Base-by-base conservation (phyloP, 2,113 vertebrate genomes). In the Riparia riparia region DNA sequence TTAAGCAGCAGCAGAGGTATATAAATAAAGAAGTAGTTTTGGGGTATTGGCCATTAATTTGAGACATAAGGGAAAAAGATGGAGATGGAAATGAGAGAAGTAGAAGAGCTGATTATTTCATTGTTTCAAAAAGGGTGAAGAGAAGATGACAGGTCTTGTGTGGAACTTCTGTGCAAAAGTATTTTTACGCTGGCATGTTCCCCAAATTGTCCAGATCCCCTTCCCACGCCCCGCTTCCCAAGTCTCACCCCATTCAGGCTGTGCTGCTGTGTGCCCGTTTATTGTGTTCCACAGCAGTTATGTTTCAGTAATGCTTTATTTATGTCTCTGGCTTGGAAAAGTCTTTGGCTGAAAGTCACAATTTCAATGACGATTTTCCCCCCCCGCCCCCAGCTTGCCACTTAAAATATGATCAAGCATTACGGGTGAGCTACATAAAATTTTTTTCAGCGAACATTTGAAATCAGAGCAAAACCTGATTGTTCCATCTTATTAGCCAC, bases 391-490 rank as follows among this genome's bases (percentile, higher is more conserved):
- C 78, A 88, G 31, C 74, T 91, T 28, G 17, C 82, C 74, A 54
- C 77, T 94, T 93, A 96, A 93, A 96, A 95, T 70, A 73, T 14
- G 18, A 90, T 90, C 86, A 89, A 91, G 81, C 85, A 26, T 85
- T 82, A 78, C 10, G 88, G 58, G 73, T 71, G 93, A 96, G 78
- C 73, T 70, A 63, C 76, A 54, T 50, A 47, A 82, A 84, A 17
- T 83, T 93, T 96, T 61, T 53, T 83, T 92, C 90, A 69, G 86
- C 4, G 24, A 80, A 78, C 95, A 86, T 94, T 89, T 74, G 89
- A 97, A 97, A 97, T 95, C 88, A 88, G 92, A 96, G 71, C 63
- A 81, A 85, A 91, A 60, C 76, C 57, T 73, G 80, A 81, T 93
- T 95, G 70, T 97, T 93, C 68, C 71, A 5, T 82, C 79, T 82